Evolutionary conservation across 2,113 vertebrate genomes (phyloP).

Genomic region (Ptychochromis oligacanthus): DNA sequence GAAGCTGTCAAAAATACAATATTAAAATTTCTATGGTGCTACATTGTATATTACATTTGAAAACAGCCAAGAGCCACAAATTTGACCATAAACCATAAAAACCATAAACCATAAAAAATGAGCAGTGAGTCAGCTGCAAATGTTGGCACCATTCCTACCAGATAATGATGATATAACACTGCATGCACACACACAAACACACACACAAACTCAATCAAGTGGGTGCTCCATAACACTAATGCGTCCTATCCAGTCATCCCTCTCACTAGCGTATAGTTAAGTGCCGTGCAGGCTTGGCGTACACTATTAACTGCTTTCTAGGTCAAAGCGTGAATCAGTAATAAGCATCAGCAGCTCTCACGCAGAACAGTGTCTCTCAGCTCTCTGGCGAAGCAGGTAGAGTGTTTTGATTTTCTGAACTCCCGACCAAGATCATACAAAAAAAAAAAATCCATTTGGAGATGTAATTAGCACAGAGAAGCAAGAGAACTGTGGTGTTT

Average conservation of each 20-base stretch:
- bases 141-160: not conserved
- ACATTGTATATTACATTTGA: not conserved
- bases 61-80: not conserved
- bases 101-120: too few species aligned
- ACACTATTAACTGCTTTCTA: slow-evolving; percentile 54
- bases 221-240: slow-evolving; percentile 36
- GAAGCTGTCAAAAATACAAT: not conserved
- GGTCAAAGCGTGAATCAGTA: slow-evolving; percentile 58
- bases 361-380: not conserved
- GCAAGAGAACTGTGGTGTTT: slow-evolving; percentile 7
- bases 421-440: not conserved
- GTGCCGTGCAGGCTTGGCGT: slow-evolving; percentile 39
- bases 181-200: not conserved
- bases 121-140: not conserved
- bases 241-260: slow-evolving; percentile 33
- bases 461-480: slow-evolving; percentile 31
- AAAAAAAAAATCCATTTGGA: slow-evolving; percentile 2
- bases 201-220: not conserved
- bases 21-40: not conserved
- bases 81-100: too few species aligned
- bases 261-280: slow-evolving; percentile 26
- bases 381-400: slow-evolving; percentile 24
- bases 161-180: not conserved
- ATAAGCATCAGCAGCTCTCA: slow-evolving; percentile 27
- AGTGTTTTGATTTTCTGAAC: slow-evolving; percentile 44